Percentiles rank a stretch among this genome's conserved stretches.
phyloP scores from a whole-genome alignment of 2,113 vertebrate species.

The Aldabrachelys gigantea region DNA sequence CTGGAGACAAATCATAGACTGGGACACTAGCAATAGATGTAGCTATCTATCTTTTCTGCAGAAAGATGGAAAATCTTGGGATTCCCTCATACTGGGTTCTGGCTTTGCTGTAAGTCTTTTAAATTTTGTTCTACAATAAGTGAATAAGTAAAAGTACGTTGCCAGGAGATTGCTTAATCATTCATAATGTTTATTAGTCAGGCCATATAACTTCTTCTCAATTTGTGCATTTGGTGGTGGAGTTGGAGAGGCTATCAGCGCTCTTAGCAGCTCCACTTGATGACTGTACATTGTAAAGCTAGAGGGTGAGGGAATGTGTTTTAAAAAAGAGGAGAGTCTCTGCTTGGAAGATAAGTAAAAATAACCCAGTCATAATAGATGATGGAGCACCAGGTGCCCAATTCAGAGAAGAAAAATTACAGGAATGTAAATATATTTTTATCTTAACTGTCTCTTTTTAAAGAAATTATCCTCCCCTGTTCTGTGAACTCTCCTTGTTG shows the following conservation, averaged over 20 bases:
- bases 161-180: neutral
- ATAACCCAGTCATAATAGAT: neutral
- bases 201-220: neutral
- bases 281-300: neutral
- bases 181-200: neutral
- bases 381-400: neutral
- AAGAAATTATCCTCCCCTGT: neutral
- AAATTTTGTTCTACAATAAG: no score
- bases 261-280: neutral
- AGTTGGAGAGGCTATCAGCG: neutral
- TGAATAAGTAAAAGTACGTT: no score
- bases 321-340: neutral
- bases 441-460: neutral
- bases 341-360: neutral
- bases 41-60: neutral
- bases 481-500: neutral
- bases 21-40: no score
- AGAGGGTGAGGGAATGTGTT: neutral
- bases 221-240: rapidly evolving
- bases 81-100: neutral
- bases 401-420: neutral
- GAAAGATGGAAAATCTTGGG: neutral
- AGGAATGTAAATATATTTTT: neutral
- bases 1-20: no score
- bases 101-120: no score